Base-by-base conservation (phyloP, 1,140 invertebrate species). In the Drosophila sturtevanti region DNA sequence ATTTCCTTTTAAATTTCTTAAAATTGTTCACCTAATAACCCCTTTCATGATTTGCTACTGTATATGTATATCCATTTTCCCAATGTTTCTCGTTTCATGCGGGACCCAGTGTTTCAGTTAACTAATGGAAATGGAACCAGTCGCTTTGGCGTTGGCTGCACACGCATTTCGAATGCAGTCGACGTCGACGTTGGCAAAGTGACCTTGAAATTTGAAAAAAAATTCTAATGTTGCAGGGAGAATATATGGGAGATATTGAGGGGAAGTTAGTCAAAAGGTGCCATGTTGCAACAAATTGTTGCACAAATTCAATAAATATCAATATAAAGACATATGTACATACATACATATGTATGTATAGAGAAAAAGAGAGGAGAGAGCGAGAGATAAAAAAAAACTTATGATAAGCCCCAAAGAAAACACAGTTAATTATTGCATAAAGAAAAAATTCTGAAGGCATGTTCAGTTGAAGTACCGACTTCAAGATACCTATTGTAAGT, bases 121-220 rank as follows among this genome's bases (percentile, higher is more conserved):
- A 24, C 51, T 22, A 1, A 14, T 55, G 65, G 34, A 73, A 77
- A 35, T 69, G 74, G 12, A 77, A 77, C 70, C 27, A 63, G 38
- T 24, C 38, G 54, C 27, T 48, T 21, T 35, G 38, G 16, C 11
- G 18, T 21, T 16, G 34, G 38, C 48, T 74, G 79, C 79, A 82
- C 35, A 76, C 72, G 69, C 74, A 79, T 76, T 86, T 68, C 31
- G 79, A 86, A 81, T 87, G 81, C 82, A 85, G 64, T 48, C 78
- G 34, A 61, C 63, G 56, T 51, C 51, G 52, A 9, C 71, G 54
- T 31, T 60, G 55, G 38, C 58, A 38, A 38, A 67, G 27, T 79
- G 82, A 86, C 82, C 82, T 86, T 86, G 82, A 87, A 79, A 87
- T 67, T 38, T 14, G 37, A 60, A 31, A 70, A 41, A 60, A 31